Evolutionary conservation across 2,113 vertebrate species (phyloP).

Genomic region (Gobius niger): DNA sequence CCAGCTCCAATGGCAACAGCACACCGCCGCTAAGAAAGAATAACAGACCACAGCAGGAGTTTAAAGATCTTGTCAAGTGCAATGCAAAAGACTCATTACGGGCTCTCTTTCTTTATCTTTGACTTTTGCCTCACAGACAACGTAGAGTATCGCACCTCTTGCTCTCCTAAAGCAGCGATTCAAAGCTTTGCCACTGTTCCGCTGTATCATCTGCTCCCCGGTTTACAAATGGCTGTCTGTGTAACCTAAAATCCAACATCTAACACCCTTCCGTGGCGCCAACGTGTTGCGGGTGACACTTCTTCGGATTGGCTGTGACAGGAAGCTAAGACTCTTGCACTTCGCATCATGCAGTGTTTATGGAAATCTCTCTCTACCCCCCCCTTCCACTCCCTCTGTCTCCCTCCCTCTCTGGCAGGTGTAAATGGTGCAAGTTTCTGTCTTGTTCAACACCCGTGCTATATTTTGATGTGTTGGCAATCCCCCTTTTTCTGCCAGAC

Average conservation of each 20-base stretch:
- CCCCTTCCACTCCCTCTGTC: conserved; percentile 34
- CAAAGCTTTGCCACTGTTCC: conserved; percentile 38
- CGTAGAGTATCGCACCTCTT: background rate
- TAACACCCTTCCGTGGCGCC: conserved; percentile 56
- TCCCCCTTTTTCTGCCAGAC: conserved; percentile 74
- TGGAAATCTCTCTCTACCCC: conserved; percentile 55
- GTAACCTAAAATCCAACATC: conserved; percentile 45
- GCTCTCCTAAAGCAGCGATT: conserved; percentile 27
- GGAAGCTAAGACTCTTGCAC: conserved; percentile 53
- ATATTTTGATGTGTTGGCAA: conserved; percentile 77
- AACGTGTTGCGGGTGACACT: conserved; percentile 57
- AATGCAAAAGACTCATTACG: too few relatives aligned
- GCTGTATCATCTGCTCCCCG: conserved; percentile 24
- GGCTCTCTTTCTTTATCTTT: too few relatives aligned
- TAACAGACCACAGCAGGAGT: too few relatives aligned
- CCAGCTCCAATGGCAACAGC: too few relatives aligned
- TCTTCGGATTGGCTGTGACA: conserved; percentile 57
- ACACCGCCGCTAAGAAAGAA: too few relatives aligned
- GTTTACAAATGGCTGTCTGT: conserved; percentile 51
- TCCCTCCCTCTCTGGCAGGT: conserved; percentile 55
- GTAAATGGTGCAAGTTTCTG: conserved; percentile 75
- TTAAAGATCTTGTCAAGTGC: too few relatives aligned
- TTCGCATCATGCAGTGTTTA: conserved; percentile 48
- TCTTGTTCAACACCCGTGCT: conserved; percentile 74
- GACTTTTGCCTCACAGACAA: too few relatives aligned